These are phyloP conservation scores for Reinhardtius hippoglossoides DNA, from an alignment of 2,113 vertebrate species.

Conservation along the genomic window DNA sequence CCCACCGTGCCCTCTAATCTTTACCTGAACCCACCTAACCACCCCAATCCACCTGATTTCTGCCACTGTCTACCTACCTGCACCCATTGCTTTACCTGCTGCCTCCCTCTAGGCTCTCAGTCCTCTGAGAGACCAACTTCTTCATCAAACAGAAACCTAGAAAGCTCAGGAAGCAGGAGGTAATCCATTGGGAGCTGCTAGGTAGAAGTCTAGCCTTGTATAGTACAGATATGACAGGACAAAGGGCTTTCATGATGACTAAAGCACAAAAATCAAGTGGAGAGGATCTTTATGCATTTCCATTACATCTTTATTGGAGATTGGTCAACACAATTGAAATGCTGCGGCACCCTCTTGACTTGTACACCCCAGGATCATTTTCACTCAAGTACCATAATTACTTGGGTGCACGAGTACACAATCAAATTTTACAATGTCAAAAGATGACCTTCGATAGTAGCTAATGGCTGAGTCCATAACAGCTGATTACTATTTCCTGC, in stretches of 20 bases:
- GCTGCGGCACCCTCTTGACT: constrained; percentile 21
- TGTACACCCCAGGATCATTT: constrained; percentile 14
- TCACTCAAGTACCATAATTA: constrained; percentile 38
- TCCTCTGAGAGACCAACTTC: background rate
- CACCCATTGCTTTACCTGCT: too few relatives aligned
- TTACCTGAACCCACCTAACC: too few relatives aligned
- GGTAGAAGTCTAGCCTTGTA: background rate
- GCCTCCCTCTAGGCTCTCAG: background rate
- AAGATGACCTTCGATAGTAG: constrained; percentile 17
- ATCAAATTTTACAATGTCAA: constrained; percentile 55
- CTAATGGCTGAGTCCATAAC: constrained; percentile 32
- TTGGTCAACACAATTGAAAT: constrained; percentile 34
- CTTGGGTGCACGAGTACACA: constrained; percentile 24
- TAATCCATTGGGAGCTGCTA: background rate
- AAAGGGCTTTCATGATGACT: background rate
- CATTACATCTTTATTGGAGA: constrained; percentile 28
- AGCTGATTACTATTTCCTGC: background rate
- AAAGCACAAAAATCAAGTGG: background rate
- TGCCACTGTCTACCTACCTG: too few relatives aligned
- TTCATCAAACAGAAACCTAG: background rate
- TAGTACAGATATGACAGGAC: background rate
- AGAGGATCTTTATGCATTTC: background rate
- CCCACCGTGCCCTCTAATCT: too few relatives aligned
- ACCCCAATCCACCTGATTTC: too few relatives aligned
- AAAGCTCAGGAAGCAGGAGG: background rate